Percentiles rank a stretch among this genome's conserved stretches.
phyloP scores from a whole-genome alignment of 2,113 vertebrate species.

The Sterna hirundo region DNA sequence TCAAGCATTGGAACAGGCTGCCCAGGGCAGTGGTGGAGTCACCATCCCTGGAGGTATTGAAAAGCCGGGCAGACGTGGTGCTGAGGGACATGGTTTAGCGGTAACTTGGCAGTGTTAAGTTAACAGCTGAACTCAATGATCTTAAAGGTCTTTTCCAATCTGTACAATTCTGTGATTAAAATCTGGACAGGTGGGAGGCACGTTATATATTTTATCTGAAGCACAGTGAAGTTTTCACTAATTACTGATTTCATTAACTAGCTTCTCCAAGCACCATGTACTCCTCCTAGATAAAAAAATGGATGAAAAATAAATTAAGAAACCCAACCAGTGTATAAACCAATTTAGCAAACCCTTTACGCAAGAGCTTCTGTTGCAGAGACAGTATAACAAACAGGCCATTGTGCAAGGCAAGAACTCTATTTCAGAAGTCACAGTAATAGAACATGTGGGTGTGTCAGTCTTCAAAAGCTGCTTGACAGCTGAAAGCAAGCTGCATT shows the following conservation, averaged over 20 bases:
- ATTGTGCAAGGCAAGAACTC: background rate
- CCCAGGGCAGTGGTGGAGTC: background rate
- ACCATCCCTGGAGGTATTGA: background rate
- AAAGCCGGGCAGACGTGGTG: background rate
- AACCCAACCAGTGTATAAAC: background rate
- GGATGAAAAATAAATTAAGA: background rate
- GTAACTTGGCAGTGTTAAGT: background rate
- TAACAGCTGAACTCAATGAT: background rate
- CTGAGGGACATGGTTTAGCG: background rate
- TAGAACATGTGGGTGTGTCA: background rate
- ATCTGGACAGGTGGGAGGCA: background rate
- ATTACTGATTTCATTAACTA: background rate
- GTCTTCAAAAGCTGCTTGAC: background rate
- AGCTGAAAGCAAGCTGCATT: background rate
- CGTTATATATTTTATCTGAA: background rate
- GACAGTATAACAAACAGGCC: background rate
- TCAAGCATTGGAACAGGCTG: background rate
- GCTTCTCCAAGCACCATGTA: background rate
- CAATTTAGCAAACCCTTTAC: background rate
- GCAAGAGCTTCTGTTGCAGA: background rate
- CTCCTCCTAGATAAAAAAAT: background rate
- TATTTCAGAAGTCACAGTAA: background rate
- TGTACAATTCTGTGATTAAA: background rate
- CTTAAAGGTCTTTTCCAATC: background rate
- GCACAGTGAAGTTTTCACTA: accelerated